Base-by-base conservation (phyloP, 2,888 invertebrate species). In the Drosophila fungiperda region DNA sequence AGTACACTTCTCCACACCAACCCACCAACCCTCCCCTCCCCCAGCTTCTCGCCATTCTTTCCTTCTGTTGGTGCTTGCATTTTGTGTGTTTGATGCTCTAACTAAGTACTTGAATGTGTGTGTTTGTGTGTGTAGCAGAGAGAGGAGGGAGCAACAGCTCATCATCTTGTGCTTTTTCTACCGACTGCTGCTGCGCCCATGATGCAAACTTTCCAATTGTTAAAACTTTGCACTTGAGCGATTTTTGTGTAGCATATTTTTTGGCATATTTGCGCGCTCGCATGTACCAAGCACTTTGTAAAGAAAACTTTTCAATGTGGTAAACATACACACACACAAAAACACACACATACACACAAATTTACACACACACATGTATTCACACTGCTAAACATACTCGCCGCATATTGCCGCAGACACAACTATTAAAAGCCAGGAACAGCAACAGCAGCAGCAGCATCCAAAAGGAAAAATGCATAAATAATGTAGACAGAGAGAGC, bases 201-300 rank as follows among this genome's bases (percentile, higher is more conserved):
- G 81, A 84, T 76, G 80, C 85, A 82, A 88, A 88, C 80, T 88
- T 88, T 88, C 83, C 88, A 88, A 88, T 88, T 90, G 90, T 90
- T 88, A 84, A 90, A 88, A 88, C 82, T 88, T 88, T 90, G 82
- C 90, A 90, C 88, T 88, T 84, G 88, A 88, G 90, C 87, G 86
- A 86, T 88, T 90, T 89, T 89, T 84, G 86, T 82, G 86, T 88
- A 89, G 89, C 86, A 89, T 89, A 87, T 89, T 89, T 87, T 87
- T 89, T 82, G 85, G 89, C 82, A 86, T 86, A 86, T 86, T 86
- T 86, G 88, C 85, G 86, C 86, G 82, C 75, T 86, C 80, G 80
- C 87, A 82, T 83, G 88, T 86, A 78, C 86, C 86, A 75, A 86
- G 88, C 85, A 86, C 88, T 86, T 86, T 86, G 86, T 86, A 88